Conservation (phyloP, 2,888 invertebrate genomes). For the Trilocha varians region DNA sequence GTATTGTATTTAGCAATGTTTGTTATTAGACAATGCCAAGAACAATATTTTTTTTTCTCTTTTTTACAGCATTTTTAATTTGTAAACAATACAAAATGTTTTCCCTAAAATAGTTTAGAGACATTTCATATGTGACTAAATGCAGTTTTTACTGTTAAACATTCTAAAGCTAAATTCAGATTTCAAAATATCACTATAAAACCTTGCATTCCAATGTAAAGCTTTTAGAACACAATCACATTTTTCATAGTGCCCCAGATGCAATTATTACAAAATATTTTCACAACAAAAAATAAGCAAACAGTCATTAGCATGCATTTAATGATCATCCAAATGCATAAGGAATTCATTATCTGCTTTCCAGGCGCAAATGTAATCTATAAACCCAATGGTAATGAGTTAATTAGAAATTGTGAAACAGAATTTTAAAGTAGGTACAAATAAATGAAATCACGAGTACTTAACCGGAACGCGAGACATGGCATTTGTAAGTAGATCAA, state of each 20-base stretch:
- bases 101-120: too few species aligned
- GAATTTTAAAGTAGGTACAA: constrained; percentile 69
- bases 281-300: constrained; percentile 26
- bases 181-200: background rate
- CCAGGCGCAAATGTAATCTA: constrained; percentile 36
- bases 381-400: constrained; percentile 56
- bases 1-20: too few species aligned
- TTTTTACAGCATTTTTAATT: too few species aligned
- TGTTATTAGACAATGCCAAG: too few species aligned
- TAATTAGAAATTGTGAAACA: constrained; percentile 72
- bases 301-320: constrained; percentile 31
- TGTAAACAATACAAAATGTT: too few species aligned
- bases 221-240: background rate
- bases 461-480: constrained; percentile 73
- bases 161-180: too few species aligned
- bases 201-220: background rate
- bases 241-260: background rate
- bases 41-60: too few species aligned
- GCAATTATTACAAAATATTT: constrained; percentile 23
- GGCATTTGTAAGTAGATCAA: constrained; percentile 74
- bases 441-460: constrained; percentile 73
- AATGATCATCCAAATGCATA: constrained; percentile 25
- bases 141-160: too few species aligned
- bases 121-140: too few species aligned
- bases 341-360: constrained; percentile 32